A percentile compares a stretch with the other conserved stretches of the same genome.
These are phyloP conservation scores for Drosophila kohkoa DNA, from an alignment of 1,140 invertebrate genomes.

Conservation along the genomic window DNA sequence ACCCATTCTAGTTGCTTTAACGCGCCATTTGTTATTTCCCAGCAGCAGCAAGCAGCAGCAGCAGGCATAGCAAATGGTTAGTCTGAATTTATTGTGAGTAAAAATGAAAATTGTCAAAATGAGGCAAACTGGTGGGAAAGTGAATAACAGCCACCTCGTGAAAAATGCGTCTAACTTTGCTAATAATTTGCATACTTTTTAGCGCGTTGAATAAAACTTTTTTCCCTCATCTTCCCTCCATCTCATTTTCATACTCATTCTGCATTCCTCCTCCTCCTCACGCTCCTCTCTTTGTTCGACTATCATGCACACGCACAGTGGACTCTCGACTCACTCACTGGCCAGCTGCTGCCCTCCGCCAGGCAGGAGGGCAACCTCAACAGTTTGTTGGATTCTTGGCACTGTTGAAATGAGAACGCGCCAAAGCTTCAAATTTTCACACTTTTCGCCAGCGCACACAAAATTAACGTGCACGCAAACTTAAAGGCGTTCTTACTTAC, in stretches of 20 bases:
- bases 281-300: neutral
- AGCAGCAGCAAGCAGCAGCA: constrained; percentile 28
- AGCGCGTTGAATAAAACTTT: constrained; percentile 61
- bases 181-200: constrained; percentile 82
- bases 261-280: constrained; percentile 6
- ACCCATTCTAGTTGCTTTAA: constrained; percentile 2
- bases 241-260: constrained; percentile 6
- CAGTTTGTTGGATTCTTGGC: constrained; percentile 35
- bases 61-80: constrained; percentile 13
- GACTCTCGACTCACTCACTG: neutral
- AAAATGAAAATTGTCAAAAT: constrained; percentile 65
- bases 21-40: constrained; percentile 16
- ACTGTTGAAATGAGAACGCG: constrained; percentile 65
- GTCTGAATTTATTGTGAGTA: constrained; percentile 55
- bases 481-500: constrained; percentile 64
- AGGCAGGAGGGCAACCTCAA: neutral
- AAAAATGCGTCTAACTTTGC: constrained; percentile 77
- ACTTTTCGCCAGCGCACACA: constrained; percentile 71
- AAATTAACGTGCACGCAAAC: constrained; percentile 73
- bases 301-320: constrained; percentile 57
- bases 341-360: constrained; percentile 10
- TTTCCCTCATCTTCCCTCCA: constrained; percentile 14
- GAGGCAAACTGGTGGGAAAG: constrained; percentile 29
- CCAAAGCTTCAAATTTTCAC: constrained; percentile 74
- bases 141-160: constrained; percentile 48